Evolutionary conservation across 1,140 invertebrate species (phyloP).

Genomic region (Anoplophora glabripennis): DNA sequence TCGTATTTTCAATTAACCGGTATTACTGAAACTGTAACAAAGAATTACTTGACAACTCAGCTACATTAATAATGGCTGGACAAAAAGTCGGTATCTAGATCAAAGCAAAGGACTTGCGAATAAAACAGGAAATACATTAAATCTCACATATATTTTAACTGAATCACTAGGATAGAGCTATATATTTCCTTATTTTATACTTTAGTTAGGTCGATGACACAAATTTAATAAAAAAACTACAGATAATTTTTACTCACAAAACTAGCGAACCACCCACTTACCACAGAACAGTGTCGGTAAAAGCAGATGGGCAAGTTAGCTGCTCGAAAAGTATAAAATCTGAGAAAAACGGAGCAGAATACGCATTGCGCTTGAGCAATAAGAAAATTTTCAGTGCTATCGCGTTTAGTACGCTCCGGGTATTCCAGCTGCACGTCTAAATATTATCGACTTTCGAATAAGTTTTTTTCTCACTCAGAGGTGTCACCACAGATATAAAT

Average conservation of each 20-base stretch:
- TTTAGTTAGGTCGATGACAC: conserved; percentile 17
- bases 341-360: no score
- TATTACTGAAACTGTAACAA: neutral
- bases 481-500: no score
- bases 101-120: conserved; percentile 1
- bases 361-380: no score
- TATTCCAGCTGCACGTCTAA: no score
- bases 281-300: conserved; percentile 27
- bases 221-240: conserved; percentile 13
- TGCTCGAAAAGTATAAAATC: no score
- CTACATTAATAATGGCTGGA: conserved; percentile 5
- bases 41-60: neutral
- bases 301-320: no score
- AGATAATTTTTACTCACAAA: conserved; percentile 10
- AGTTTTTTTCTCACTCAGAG: no score
- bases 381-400: no score
- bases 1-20: neutral
- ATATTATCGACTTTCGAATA: no score
- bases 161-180: neutral
- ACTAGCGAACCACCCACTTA: conserved; percentile 18
- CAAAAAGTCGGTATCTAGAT: conserved; percentile 1
- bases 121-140: conserved; percentile 1
- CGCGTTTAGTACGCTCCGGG: no score
- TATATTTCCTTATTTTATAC: conserved; percentile 1
- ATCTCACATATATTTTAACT: conserved; percentile 5